Evolutionary conservation across 2,888 invertebrate genomes (phyloP).

Genomic region (Neoaliturus tenellus): DNA sequence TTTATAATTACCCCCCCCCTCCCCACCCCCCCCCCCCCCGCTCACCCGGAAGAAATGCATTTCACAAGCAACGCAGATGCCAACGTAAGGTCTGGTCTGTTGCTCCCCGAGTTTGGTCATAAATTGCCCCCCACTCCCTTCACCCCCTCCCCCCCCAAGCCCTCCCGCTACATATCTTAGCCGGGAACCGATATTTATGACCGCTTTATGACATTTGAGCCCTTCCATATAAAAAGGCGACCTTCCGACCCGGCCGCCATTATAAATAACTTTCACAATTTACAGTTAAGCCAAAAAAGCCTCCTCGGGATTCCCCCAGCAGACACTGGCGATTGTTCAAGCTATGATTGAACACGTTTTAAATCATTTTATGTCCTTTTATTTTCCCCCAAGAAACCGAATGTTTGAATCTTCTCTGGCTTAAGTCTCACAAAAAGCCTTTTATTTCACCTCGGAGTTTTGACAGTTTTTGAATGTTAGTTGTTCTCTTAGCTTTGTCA

Average conservation of each 20-base stretch:
- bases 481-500: no score
- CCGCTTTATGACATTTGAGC: conserved; percentile 23
- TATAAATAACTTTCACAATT: conserved; percentile 15
- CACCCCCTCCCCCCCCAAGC: neutral
- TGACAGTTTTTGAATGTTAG: no score
- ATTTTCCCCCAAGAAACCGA: no score
- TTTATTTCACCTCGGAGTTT: no score
- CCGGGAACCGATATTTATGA: conserved; percentile 33
- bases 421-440: no score
- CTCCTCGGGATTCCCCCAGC: neutral
- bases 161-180: conserved; percentile 28
- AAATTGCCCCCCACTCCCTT: neutral
- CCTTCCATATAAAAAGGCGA: conserved; percentile 26
- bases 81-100: neutral
- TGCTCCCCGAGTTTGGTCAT: neutral
- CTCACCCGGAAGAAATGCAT: no score
- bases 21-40: no score
- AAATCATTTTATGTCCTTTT: neutral
- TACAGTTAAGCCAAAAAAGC: neutral
- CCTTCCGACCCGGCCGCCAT: neutral
- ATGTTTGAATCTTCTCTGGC: no score
- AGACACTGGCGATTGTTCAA: neutral
- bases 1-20: no score
- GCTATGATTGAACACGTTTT: neutral
- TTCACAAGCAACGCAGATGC: neutral